These are phyloP conservation scores for Dryomyza anilis DNA, from an alignment of 2,888 invertebrate genomes.

Conservation along the genomic window DNA sequence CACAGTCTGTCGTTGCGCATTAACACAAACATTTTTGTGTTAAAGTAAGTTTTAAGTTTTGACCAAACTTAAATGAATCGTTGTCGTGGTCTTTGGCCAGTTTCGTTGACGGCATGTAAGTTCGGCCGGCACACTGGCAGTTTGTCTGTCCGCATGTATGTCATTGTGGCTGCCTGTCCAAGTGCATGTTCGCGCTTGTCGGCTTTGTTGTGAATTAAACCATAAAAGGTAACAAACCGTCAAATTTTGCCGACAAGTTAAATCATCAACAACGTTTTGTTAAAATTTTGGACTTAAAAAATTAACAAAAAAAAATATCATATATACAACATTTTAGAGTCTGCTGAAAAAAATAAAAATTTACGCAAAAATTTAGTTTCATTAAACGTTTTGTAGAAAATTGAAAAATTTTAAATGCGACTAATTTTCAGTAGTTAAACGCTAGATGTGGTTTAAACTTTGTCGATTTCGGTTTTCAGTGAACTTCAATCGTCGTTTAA, in stretches of 20 bases:
- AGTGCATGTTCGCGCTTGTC: constrained; percentile 13
- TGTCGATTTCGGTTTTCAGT: too few relatives aligned
- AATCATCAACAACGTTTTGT: not conserved
- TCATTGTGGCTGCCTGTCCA: not conserved
- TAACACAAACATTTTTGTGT: not conserved
- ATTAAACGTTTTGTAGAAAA: too few relatives aligned
- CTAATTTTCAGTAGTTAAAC: too few relatives aligned
- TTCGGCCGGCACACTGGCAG: not conserved
- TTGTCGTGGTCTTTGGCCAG: too few relatives aligned
- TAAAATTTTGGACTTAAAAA: not conserved
- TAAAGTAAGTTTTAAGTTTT: not conserved
- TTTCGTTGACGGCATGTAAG: too few relatives aligned
- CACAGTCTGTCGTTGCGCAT: not conserved
- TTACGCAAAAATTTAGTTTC: too few relatives aligned
- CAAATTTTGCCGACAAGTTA: constrained; percentile 14
- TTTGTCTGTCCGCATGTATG: not conserved
- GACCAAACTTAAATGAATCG: too few relatives aligned
- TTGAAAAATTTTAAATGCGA: too few relatives aligned
- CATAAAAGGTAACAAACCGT: constrained; percentile 31
- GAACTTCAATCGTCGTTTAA: too few relatives aligned
- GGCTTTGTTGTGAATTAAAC: constrained; percentile 32
- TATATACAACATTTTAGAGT: not conserved
- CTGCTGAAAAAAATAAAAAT: not conserved
- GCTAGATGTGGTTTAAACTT: too few relatives aligned
- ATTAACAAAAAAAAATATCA: not conserved